A percentile compares a stretch with the other conserved stretches of the same genome.
Evolutionary conservation across 2,113 vertebrate species (phyloP).

Genomic region (Grammomys surdaster): DNA sequence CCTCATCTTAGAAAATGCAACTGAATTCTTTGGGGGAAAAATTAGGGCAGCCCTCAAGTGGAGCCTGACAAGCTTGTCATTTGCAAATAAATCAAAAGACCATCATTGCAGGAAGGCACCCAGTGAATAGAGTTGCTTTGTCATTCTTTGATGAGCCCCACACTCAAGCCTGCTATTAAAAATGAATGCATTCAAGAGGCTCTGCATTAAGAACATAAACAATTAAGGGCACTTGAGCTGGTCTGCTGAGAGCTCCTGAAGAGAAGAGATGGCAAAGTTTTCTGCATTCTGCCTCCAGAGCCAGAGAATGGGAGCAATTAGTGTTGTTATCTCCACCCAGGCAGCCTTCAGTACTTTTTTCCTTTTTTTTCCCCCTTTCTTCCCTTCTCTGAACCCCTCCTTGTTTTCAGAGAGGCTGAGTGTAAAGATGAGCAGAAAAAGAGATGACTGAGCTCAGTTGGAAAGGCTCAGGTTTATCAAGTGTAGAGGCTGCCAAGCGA

Average conservation of each 20-base stretch:
- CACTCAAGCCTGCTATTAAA: constrained; percentile 90
- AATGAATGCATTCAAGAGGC: constrained; percentile 91
- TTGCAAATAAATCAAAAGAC: constrained; percentile 91
- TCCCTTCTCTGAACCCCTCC: constrained; percentile 71
- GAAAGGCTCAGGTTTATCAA: constrained; percentile 56
- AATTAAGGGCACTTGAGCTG: constrained; percentile 90
- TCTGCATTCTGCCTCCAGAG: constrained; percentile 82
- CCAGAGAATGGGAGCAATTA: constrained; percentile 85
- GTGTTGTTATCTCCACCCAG: constrained; percentile 74
- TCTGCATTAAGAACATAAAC: constrained; percentile 90
- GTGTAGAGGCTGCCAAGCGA: constrained; percentile 55
- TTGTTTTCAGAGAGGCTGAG: constrained; percentile 74
- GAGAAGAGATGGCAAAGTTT: constrained; percentile 82
- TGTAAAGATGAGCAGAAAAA: constrained; percentile 59
- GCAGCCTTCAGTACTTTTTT: constrained; percentile 73
- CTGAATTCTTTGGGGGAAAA: constrained; percentile 84
- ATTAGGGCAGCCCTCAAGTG: constrained; percentile 84
- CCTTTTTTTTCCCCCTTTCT: background rate
- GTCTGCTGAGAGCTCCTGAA: constrained; percentile 86
- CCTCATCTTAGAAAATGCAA: constrained; percentile 84
- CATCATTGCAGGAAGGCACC: constrained; percentile 85
- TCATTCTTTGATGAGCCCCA: constrained; percentile 87
- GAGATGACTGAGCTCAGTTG: constrained; percentile 30
- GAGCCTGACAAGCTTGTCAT: constrained; percentile 87
- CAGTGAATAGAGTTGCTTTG: constrained; percentile 88